Base-by-base conservation (phyloP, 2,888 invertebrate species). In the Drosophila antonietae region DNA sequence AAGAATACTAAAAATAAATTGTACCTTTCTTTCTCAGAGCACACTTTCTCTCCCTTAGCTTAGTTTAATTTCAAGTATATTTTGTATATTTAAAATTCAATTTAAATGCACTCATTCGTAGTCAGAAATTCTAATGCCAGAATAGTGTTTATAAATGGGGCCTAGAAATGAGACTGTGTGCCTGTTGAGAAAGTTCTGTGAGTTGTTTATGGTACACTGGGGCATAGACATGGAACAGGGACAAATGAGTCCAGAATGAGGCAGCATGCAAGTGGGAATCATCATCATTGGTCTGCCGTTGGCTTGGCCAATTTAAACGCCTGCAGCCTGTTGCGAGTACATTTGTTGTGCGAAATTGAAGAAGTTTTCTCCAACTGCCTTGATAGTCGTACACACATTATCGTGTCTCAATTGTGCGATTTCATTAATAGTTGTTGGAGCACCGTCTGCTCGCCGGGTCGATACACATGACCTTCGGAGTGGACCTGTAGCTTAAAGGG, bases 271-370 rank as follows among this genome's bases (percentile, higher is more conserved):
- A 80, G 64, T 69, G 76, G 75, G 60, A 80, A 73, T 71, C 64
- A 69, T 69, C 64, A 73, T 66, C 62, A 70, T 66, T 66, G 68
- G 71, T 52, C 55, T 72, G 55, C 9, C 28, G 31, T 18, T 51
- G 35, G 47, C 23, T 57, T 62, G 61, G 78, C 66, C 70, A 83
- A 81, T 86, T 87, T 65, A 61, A 81, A 71, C 74, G 84, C 84
- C 89, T 87, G 87, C 89, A 84, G 84, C 89, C 89, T 86, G 87
- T 83, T 75, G 47, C 49, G 41, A 23, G 28, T 35, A 73, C 71
- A 72, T 71, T 68, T 78, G n/a, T 6, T 33, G 68, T 41, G 8
- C 15, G 8, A 73, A 79, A 81, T 73, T 68, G 43, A 35, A 68
- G 64, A 68, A 68, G 56, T 83, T 75, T 80, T 72, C 63, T 56